Evolutionary conservation across 2,113 vertebrate species (phyloP).

Genomic region (Panthera leo): DNA sequence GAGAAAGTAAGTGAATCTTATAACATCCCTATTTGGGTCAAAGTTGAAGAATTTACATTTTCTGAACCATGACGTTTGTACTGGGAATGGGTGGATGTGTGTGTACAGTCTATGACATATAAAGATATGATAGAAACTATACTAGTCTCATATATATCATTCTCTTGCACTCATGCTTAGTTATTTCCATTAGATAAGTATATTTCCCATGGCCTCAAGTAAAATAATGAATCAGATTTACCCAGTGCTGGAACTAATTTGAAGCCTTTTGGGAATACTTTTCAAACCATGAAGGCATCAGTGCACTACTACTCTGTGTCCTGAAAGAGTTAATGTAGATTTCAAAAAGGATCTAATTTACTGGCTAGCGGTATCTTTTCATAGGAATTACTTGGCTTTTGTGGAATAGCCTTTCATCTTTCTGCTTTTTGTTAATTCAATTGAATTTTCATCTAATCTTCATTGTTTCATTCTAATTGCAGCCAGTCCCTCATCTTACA

Average conservation of each 20-base stretch:
- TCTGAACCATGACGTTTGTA: not conserved
- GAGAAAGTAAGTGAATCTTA: not conserved
- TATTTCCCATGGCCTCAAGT: not conserved
- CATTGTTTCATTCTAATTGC: conserved; percentile 69
- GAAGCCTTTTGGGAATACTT: not conserved
- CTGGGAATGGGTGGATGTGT: not conserved
- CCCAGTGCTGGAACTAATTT: not conserved
- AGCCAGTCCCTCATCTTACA: conserved; percentile 61
- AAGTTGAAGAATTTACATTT: conserved; percentile 32
- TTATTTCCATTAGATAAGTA: not conserved
- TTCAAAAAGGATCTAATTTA: conserved; percentile 56
- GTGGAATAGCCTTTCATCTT: conserved; percentile 65
- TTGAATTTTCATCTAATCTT: conserved; percentile 71
- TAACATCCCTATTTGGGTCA: not conserved
- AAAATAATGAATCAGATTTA: conserved; percentile 13
- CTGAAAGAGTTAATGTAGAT: conserved; percentile 51
- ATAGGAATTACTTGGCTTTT: conserved; percentile 59
- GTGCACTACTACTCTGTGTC: not conserved
- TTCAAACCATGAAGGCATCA: not conserved
- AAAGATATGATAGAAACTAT: not conserved
- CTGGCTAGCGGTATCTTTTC: conserved; percentile 59
- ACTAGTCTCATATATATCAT: not conserved
- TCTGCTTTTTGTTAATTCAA: conserved; percentile 68
- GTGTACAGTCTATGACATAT: not conserved
- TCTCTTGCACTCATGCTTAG: not conserved